These are phyloP conservation scores for Gasterosteus nipponicus DNA, from an alignment of 2,113 vertebrate species.

Conservation along the genomic window DNA sequence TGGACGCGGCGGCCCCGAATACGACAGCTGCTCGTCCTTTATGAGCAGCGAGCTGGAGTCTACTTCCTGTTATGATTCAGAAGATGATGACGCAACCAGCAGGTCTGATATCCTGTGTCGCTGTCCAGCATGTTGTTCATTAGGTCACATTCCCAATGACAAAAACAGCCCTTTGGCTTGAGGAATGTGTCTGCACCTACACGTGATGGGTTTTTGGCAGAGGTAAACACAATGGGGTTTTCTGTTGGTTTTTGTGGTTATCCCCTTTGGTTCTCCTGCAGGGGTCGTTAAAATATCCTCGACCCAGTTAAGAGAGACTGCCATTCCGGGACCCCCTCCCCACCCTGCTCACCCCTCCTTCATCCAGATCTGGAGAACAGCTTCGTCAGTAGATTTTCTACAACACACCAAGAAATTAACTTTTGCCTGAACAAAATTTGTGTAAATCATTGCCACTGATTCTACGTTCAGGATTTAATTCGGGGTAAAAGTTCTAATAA, in stretches of 20 bases:
- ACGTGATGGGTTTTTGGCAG: conserved; percentile 33
- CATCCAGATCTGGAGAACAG: conserved; percentile 7
- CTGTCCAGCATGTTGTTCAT: conserved; percentile 5
- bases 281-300: conserved; percentile 19
- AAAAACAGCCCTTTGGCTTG: neutral
- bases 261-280: conserved; percentile 23
- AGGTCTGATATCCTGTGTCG: conserved; percentile 79
- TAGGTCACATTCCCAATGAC: neutral
- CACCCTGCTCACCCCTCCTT: neutral
- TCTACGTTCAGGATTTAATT: neutral
- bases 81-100: conserved; percentile 97
- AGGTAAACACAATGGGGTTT: conserved; percentile 38
- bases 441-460: neutral
- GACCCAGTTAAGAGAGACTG: conserved; percentile 21
- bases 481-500: conserved; percentile 22
- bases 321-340: conserved; percentile 17
- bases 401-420: neutral
- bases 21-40: conserved; percentile 95
- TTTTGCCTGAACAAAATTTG: neutral
- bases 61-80: conserved; percentile 97
- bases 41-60: conserved; percentile 99
- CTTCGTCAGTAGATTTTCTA: neutral
- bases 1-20: conserved; percentile 84
- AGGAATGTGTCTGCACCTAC: conserved; percentile 36
- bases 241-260: conserved; percentile 44